Base-by-base conservation (phyloP, 2,113 vertebrate genomes). In the Hymenochirus boettgeri region DNA sequence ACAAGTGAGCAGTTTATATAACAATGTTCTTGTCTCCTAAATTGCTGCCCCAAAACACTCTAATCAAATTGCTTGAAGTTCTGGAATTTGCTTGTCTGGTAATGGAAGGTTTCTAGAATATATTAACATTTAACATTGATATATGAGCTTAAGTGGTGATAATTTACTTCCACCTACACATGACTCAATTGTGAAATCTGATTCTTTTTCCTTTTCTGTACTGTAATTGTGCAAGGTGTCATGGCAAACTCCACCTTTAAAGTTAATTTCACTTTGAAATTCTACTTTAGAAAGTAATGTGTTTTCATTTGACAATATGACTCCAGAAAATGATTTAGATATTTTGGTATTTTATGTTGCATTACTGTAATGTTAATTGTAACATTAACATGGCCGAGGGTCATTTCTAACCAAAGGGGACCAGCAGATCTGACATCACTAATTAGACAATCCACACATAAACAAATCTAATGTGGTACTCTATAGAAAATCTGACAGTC, bases 21-120 rank as follows among this genome's bases (percentile, higher is more conserved):
- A 61, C 46, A 35, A 61, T 63, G 17, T 60, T 73, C 66, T 59
- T 54, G 46, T 62, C 57, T 61, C 51, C 33, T 17, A 74, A 4
- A 1, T 24, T 64, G 37, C 22, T 35, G 67, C 69, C 71, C 53
- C 57, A 55, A 74, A 75, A 50, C 27, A 23, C 52, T 57, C 50
- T 51, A 52, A 62, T 31, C 54, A 61, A 39, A 61, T 61, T 71
- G 45, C 22, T 60, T 52, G 71, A 69, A 62, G 53, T 25, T 15
- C 24, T 31, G 18, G 19, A 29, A 58, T 71, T 65, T 18, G 65
- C 65, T 66, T 72, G 62, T 2, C 56, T 0, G 27, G 47, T 27
- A 72, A 55, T 51, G 71, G 54, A 25, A 27, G n/a, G 69, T 7
- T 42, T 62, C 19, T 65, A 66, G 51, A 56, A 63, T 33, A 61